Conservation (phyloP, 2,888 invertebrate genomes). For the Brachypterus glaber region DNA sequence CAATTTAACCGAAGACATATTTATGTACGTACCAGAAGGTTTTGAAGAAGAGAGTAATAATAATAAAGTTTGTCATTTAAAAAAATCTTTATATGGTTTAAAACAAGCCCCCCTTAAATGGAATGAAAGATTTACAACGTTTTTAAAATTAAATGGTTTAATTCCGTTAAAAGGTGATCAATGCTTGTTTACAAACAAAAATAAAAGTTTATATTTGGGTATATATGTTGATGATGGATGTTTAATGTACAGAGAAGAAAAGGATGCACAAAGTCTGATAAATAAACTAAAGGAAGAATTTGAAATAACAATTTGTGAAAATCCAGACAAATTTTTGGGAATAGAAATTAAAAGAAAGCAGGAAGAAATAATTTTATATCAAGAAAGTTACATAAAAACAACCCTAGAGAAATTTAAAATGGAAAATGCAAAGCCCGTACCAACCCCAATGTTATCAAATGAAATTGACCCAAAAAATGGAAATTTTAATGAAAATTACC, state of each 20-base stretch:
- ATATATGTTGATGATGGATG: conserved; percentile 6
- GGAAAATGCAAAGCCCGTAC: neutral
- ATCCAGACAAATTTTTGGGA: conserved; percentile 5
- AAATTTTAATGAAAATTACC: conserved; percentile 5
- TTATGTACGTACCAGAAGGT: too few species aligned
- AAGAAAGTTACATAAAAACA: neutral
- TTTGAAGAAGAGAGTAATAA: too few species aligned
- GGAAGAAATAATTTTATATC: too few species aligned
- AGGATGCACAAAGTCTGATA: too few species aligned
- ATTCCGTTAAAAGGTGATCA: conserved; percentile 3
- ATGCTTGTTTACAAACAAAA: conserved; percentile 6
- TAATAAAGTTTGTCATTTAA: too few species aligned
- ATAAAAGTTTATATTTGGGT: neutral
- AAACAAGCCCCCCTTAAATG: conserved; percentile 1
- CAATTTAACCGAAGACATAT: too few species aligned
- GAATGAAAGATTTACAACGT: conserved; percentile 7
- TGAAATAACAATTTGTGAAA: too few species aligned
- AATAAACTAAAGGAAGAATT: too few species aligned
- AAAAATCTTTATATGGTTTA: too few species aligned
- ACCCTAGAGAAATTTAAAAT: conserved; percentile 1
- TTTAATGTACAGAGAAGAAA: too few species aligned
- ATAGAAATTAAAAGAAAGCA: neutral
- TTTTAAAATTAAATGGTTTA: conserved; percentile 2
- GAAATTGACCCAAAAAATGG: conserved; percentile 16
- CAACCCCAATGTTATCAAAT: conserved; percentile 14